These are phyloP conservation scores for Brachionus plicatilis DNA, from an alignment of 1,140 invertebrate genomes.

Conservation along the genomic window DNA sequence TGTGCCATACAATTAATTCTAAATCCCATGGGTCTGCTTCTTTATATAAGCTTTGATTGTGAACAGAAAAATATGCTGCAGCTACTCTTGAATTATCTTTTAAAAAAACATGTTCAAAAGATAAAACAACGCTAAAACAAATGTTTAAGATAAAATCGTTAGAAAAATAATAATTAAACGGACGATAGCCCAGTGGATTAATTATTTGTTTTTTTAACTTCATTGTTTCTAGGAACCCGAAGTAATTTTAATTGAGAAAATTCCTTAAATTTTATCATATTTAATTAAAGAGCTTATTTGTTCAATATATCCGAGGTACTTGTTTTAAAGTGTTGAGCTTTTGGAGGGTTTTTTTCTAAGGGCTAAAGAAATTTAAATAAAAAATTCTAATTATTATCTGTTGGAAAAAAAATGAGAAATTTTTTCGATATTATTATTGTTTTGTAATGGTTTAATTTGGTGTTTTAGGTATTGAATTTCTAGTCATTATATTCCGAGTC, in stretches of 20 bases:
- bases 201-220: conserved; percentile 14
- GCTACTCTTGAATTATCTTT: background rate
- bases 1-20: background rate
- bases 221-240: background rate
- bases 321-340: background rate
- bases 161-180: background rate
- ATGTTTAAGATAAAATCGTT: background rate
- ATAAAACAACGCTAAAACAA: background rate
- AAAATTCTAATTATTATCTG: background rate
- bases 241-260: conserved; percentile 14
- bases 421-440: background rate
- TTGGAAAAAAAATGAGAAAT: background rate
- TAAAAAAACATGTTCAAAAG: background rate
- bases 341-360: background rate
- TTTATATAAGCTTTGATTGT: background rate
- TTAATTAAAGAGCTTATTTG: background rate
- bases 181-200: background rate
- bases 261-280: background rate
- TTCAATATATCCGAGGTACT: background rate
- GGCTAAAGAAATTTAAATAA: background rate
- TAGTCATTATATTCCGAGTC: background rate
- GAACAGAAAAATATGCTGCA: conserved; percentile 1
- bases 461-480: background rate
- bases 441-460: background rate
- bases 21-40: background rate